Evolutionary conservation across 2,113 vertebrate species (phyloP).

Genomic region (Sylvia atricapilla): DNA sequence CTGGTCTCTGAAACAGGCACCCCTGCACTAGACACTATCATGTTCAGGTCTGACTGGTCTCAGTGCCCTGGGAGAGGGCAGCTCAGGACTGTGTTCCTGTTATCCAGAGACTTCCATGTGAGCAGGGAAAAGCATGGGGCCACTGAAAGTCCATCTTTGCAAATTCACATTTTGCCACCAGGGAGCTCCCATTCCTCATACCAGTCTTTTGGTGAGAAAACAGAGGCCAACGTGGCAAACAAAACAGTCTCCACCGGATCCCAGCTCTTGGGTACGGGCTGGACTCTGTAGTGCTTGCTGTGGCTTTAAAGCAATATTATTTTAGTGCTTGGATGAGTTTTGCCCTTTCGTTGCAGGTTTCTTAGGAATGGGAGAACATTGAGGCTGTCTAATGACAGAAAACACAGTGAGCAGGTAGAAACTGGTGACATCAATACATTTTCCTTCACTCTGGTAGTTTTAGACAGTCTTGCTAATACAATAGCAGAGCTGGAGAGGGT

Average conservation of each 20-base stretch:
- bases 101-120: background rate
- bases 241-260: rapidly evolving
- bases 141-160: background rate
- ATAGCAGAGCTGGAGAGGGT: background rate
- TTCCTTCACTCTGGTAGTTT: background rate
- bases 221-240: background rate
- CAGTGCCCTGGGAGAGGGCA: background rate
- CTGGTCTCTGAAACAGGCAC: background rate
- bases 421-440: background rate
- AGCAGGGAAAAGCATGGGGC: background rate
- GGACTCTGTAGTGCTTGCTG: background rate
- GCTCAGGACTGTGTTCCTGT: background rate
- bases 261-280: background rate
- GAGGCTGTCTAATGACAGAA: background rate
- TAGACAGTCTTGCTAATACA: background rate
- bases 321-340: background rate
- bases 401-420: background rate
- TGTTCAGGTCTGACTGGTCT: background rate
- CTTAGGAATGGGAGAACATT: background rate
- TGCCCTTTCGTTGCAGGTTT: background rate
- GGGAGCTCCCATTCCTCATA: conserved; percentile 21
- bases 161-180: background rate
- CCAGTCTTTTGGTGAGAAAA: background rate
- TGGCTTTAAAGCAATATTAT: background rate
- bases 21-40: background rate